Percentiles rank a stretch among this genome's conserved stretches.
phyloP scores from a whole-genome alignment of 2,113 vertebrate species.

The Muscicapa adusta region DNA sequence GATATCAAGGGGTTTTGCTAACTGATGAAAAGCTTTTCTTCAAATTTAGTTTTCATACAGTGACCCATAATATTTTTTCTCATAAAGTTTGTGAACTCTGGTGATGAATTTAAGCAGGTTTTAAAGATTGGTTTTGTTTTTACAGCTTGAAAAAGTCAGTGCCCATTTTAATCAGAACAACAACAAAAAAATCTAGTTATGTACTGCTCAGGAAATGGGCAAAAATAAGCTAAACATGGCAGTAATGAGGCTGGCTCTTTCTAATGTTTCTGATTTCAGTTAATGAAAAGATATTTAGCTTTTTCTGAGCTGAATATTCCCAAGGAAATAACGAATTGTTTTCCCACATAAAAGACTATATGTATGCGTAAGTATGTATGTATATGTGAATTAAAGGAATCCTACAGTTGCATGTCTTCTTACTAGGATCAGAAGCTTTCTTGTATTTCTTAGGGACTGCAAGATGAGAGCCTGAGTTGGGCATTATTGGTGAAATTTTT shows the following conservation, averaged over 20 bases:
- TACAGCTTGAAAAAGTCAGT: constrained; percentile 26
- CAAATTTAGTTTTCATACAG: constrained; percentile 39
- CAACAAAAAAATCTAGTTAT: background rate
- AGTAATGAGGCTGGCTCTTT: constrained; percentile 15
- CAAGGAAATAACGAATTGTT: background rate
- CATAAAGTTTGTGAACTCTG: constrained; percentile 18
- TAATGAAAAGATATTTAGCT: background rate
- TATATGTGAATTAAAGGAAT: background rate
- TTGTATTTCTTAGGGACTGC: background rate
- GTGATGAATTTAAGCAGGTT: background rate
- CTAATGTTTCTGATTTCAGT: constrained; percentile 6
- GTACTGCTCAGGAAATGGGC: background rate
- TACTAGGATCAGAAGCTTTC: background rate
- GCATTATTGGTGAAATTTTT: background rate
- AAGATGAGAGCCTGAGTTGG: background rate
- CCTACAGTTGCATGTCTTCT: background rate
- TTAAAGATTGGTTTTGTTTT: constrained; percentile 2
- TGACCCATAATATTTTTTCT: constrained; percentile 39
- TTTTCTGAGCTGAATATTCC: background rate
- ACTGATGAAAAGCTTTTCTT: constrained; percentile 43
- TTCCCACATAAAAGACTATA: background rate
- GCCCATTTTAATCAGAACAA: constrained; percentile 1
- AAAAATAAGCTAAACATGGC: constrained; percentile 5
- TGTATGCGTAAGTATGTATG: background rate
- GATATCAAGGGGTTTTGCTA: constrained; percentile 45